A percentile compares a stretch with the other conserved stretches of the same genome.
phyloP scores from a whole-genome alignment of 2,888 invertebrate genomes.

The Leptinotarsa juncta region DNA sequence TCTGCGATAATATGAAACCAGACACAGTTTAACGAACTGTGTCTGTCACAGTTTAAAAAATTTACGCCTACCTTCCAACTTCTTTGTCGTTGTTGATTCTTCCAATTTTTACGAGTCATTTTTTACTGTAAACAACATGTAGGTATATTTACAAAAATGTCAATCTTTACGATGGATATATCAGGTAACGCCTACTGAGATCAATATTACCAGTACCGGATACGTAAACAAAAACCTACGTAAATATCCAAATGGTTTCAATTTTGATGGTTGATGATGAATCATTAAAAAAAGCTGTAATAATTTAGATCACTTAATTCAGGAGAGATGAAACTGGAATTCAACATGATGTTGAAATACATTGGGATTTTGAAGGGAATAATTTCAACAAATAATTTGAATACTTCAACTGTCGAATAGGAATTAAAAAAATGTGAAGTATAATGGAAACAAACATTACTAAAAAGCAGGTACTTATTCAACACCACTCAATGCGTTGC shows the following conservation, averaged over 20 bases:
- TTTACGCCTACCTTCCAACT: background rate
- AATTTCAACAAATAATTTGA: background rate
- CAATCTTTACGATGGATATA: conserved; percentile 2
- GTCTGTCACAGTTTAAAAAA: too few species aligned
- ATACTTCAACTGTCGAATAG: too few species aligned
- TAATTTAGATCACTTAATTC: too few species aligned
- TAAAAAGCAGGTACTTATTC: too few species aligned
- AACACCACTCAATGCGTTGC: too few species aligned
- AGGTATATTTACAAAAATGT: background rate
- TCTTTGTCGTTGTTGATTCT: background rate
- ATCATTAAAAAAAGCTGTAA: too few species aligned
- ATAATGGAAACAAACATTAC: too few species aligned
- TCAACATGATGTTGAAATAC: too few species aligned
- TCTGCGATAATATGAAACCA: background rate
- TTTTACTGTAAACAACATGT: background rate
- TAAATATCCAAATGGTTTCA: background rate
- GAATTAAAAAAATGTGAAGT: too few species aligned
- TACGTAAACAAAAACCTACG: background rate
- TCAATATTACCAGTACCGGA: background rate
- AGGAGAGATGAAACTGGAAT: too few species aligned
- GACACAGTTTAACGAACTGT: too few species aligned
- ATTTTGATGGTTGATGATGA: background rate
- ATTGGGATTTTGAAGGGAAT: background rate
- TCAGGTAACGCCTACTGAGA: background rate
- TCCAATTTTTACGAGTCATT: background rate